These are phyloP conservation scores for Pimephales promelas DNA, from an alignment of 2,113 vertebrate species.

Conservation along the genomic window DNA sequence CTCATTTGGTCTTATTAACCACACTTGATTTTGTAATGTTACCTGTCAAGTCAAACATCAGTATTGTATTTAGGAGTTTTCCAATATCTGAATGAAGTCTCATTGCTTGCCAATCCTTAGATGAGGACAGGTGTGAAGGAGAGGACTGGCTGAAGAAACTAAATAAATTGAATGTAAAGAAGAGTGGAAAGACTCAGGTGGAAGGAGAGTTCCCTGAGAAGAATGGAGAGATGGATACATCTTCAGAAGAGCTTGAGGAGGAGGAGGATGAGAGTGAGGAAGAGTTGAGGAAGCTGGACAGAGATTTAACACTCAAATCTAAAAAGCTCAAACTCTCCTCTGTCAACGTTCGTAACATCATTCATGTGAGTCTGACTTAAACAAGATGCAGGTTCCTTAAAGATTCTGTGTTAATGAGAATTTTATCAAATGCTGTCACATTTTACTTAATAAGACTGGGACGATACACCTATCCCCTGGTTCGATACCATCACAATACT, in stretches of 20 bases:
- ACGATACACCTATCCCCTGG: no score
- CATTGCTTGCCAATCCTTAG: conserved; percentile 39
- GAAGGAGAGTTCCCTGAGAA: conserved; percentile 23
- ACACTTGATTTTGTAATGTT: not conserved
- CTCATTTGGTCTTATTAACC: not conserved
- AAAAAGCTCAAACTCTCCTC: conserved; percentile 89
- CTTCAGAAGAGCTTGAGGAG: conserved; percentile 64
- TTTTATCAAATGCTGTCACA: not conserved
- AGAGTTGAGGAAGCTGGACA: conserved; percentile 84
- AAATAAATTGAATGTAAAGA: conserved; percentile 72
- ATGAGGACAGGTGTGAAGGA: conserved; percentile 65
- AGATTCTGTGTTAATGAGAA: not conserved
- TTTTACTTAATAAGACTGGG: not conserved
- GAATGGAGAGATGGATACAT: conserved; percentile 57
- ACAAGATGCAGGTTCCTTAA: not conserved
- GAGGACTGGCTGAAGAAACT: conserved; percentile 63
- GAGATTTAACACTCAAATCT: conserved; percentile 87
- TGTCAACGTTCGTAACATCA: conserved; percentile 87
- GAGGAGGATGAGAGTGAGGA: conserved; percentile 75
- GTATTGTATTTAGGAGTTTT: not conserved
- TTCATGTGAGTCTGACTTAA: conserved; percentile 83
- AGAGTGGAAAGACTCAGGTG: conserved; percentile 62
- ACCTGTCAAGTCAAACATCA: not conserved
- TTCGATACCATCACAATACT: no score
- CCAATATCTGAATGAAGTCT: not conserved